Evolutionary conservation across 2,113 vertebrate genomes (phyloP).

Genomic region (Rafetus swinhoei): DNA sequence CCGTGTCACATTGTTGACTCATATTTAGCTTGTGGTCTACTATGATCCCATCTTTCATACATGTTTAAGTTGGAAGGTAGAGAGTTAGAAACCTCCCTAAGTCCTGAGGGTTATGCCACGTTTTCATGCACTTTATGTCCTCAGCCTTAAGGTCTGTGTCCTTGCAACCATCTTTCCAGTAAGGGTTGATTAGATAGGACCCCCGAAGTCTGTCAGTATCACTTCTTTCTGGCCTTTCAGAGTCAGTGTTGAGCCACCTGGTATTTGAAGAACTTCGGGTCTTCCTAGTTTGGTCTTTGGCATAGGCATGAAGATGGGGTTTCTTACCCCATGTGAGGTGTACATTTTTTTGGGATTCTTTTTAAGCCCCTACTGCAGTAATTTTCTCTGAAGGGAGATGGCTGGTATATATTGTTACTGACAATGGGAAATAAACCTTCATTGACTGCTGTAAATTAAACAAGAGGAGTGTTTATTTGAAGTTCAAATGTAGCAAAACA

Average conservation of each 20-base stretch:
- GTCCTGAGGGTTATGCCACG: background rate
- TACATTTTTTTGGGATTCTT: background rate
- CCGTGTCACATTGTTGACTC: too few relatives aligned
- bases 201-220: background rate
- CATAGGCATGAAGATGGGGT: background rate
- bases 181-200: background rate
- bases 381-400: background rate
- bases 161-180: background rate
- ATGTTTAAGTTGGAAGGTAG: background rate
- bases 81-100: background rate
- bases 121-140: background rate
- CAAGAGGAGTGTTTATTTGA: conserved; percentile 66
- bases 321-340: background rate
- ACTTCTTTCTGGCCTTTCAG: background rate
- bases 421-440: background rate
- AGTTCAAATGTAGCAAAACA: conserved; percentile 34
- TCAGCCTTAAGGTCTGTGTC: background rate
- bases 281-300: background rate
- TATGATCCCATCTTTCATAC: background rate
- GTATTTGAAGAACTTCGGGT: background rate
- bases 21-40: too few relatives aligned
- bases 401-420: background rate
- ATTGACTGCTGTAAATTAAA: conserved; percentile 21
- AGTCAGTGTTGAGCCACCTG: background rate
- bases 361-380: background rate